phyloP scores from a whole-genome alignment of 2,888 invertebrate species.

The Caenorhabditis sp. region DNA sequence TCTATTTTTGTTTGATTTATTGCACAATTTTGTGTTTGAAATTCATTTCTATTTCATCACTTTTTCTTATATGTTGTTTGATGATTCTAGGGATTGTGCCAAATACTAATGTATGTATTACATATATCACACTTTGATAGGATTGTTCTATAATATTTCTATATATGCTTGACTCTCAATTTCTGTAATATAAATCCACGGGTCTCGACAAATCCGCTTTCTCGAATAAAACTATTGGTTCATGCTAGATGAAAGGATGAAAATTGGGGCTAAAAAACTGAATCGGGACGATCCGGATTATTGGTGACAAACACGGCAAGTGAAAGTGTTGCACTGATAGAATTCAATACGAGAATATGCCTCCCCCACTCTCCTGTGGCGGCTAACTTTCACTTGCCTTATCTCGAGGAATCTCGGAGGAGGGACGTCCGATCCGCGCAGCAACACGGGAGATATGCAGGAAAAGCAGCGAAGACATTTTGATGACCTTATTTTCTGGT shows the following conservation, averaged over 20 bases:
- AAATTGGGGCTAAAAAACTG: slow-evolving; percentile 57
- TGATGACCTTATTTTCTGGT: slow-evolving; percentile 67
- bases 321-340: slow-evolving; percentile 67
- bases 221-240: slow-evolving; percentile 27
- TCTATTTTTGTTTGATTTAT: not conserved
- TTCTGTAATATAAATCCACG: slow-evolving; percentile 54
- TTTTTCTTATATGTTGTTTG: not conserved
- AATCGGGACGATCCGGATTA: slow-evolving; percentile 62
- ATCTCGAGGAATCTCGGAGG: slow-evolving; percentile 53
- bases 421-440: slow-evolving; percentile 51
- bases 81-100: not conserved
- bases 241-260: slow-evolving; percentile 54
- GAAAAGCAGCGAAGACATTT: slow-evolving; percentile 58
- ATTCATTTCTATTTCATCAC: not conserved
- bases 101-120: not conserved
- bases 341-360: slow-evolving; percentile 49
- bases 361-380: slow-evolving; percentile 22
- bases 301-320: slow-evolving; percentile 61
- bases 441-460: slow-evolving; percentile 54
- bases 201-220: slow-evolving; percentile 31
- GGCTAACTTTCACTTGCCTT: slow-evolving; percentile 62
- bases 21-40: not conserved
- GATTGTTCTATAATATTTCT: slow-evolving; percentile 14
- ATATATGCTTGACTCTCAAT: slow-evolving; percentile 11
- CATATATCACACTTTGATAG: not conserved